Evolutionary conservation across 2,797 vertebrate species (phyloP).

Genomic region (Alfaro cultratus): DNA sequence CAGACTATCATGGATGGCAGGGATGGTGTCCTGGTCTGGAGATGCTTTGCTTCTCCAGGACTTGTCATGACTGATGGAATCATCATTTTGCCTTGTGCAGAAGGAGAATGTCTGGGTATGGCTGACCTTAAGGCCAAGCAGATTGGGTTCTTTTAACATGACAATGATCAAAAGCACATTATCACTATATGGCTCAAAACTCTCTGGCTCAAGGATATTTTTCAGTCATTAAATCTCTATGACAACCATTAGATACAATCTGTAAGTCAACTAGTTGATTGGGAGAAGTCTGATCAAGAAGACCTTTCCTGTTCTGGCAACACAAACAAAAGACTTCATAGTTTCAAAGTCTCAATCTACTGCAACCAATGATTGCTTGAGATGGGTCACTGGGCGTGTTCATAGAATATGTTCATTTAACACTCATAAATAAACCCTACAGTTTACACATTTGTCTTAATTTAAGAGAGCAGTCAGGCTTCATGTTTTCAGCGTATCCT

Average conservation of each 20-base stretch:
- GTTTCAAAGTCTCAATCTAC: not conserved
- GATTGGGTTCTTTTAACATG: not conserved
- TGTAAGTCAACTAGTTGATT: not conserved
- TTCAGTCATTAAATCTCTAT: not conserved
- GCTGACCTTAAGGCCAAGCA: not conserved
- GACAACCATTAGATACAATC: not conserved
- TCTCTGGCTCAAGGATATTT: not conserved
- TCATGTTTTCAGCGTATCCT: not conserved
- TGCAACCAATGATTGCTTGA: too few species aligned
- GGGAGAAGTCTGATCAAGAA: not conserved
- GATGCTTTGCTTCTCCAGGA: not conserved
- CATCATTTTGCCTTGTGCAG: not conserved
- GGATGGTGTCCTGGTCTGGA: not conserved
- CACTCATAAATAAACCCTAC: not conserved
- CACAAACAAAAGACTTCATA: not conserved
- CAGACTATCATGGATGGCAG: not conserved
- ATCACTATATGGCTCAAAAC: not conserved
- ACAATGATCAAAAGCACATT: not conserved
- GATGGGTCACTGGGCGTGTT: not conserved
- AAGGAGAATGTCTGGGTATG: not conserved
- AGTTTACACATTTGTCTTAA: not conserved
- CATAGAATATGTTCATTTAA: not conserved
- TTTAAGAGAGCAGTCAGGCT: not conserved
- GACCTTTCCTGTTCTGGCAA: not conserved
- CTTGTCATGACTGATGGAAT: not conserved